Percentiles rank a stretch among this genome's conserved stretches.
Conservation (phyloP, 2,888 invertebrate species). For the Ischnura elegans region DNA sequence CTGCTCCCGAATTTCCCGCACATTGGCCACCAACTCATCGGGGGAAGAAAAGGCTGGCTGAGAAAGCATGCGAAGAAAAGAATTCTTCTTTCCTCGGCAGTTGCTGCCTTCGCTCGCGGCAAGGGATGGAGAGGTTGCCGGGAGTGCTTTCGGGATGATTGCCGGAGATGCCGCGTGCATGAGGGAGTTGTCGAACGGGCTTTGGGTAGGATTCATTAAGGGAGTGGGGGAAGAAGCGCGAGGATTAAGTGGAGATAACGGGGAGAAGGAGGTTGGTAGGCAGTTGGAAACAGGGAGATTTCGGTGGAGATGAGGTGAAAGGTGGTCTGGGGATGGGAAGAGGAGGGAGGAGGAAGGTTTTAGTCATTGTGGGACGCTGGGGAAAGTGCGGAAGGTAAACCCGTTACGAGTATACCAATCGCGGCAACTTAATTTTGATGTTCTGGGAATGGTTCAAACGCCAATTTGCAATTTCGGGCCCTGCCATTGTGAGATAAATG, state of each 20-base stretch:
- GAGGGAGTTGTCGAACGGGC: neutral
- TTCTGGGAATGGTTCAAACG: neutral
- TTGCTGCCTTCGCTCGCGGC: neutral
- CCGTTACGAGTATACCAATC: neutral
- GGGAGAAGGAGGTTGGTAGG: neutral
- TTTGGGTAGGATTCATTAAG: neutral
- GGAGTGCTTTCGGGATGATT: neutral
- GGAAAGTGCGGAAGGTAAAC: neutral
- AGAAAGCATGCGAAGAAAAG: too few species aligned
- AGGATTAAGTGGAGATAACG: neutral
- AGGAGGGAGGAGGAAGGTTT: neutral
- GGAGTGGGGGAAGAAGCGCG: neutral
- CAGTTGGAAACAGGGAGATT: neutral
- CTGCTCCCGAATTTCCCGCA: too few species aligned
- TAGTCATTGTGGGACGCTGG: neutral
- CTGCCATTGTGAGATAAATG: too few species aligned
- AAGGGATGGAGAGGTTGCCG: neutral
- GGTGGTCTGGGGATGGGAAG: neutral
- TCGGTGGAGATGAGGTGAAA: neutral
- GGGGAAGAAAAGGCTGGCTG: too few species aligned
- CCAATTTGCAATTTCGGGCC: too few species aligned
- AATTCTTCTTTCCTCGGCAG: too few species aligned
- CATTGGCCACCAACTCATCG: too few species aligned
- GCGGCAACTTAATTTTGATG: neutral
- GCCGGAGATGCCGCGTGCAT: neutral